Evolutionary conservation across 2,888 invertebrate species (phyloP).

Genomic region (Trisateles emortualis): DNA sequence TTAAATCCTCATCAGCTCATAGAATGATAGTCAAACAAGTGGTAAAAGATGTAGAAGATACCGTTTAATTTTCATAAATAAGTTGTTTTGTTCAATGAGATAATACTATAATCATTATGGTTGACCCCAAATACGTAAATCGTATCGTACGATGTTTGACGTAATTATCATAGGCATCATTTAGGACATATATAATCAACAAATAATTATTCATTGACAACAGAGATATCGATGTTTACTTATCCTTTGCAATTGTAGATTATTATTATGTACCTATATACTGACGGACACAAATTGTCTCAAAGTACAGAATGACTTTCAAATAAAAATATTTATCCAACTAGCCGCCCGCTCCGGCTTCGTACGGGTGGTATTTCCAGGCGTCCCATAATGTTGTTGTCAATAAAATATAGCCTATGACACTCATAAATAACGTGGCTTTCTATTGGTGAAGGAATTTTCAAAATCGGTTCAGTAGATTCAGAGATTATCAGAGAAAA

Average conservation of each 20-base stretch:
- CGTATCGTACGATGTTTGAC: conserved; percentile 54
- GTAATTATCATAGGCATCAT: conserved; percentile 41
- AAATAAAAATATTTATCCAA: too few species aligned
- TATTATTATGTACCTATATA: too few species aligned
- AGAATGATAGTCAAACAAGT: neutral
- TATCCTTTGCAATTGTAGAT: neutral
- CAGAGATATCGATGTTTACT: neutral
- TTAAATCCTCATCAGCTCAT: neutral
- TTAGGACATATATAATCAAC: conserved; percentile 17
- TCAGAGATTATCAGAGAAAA: too few species aligned
- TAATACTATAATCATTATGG: conserved; percentile 35
- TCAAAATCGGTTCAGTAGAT: too few species aligned
- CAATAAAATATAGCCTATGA: too few species aligned
- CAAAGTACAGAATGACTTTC: too few species aligned
- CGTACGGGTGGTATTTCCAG: too few species aligned
- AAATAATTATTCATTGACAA: neutral
- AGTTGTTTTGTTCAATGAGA: conserved; percentile 39
- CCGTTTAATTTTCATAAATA: conserved; percentile 15
- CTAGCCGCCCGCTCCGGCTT: too few species aligned
- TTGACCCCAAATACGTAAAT: conserved; percentile 52
- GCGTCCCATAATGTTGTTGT: too few species aligned
- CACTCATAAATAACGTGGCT: too few species aligned
- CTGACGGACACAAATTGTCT: too few species aligned
- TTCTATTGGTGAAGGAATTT: too few species aligned
- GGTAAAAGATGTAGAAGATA: conserved; percentile 28